phyloP scores from a whole-genome alignment of 2,113 vertebrate genomes.

The Nannobrachium achirus region DNA sequence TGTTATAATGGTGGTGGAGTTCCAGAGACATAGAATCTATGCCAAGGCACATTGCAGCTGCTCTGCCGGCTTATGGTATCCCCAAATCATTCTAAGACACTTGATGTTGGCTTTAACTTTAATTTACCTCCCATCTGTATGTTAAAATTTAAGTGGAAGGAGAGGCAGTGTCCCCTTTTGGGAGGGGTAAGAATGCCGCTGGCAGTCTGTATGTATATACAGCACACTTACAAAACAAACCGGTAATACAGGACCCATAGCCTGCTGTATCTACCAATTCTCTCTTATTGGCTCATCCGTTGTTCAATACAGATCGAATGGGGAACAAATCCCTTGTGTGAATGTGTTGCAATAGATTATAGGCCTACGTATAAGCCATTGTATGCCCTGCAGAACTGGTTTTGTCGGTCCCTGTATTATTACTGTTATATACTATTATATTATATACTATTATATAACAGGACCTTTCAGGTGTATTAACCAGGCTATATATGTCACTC shows the following conservation, averaged over 20 bases:
- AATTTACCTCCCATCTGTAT: too few relatives aligned
- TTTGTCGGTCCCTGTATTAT: constrained; percentile 49
- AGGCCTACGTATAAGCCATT: constrained; percentile 5
- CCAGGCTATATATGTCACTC: background rate
- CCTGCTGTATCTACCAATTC: background rate
- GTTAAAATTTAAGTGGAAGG: background rate
- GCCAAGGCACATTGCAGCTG: too few relatives aligned
- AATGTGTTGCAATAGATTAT: constrained; percentile 44
- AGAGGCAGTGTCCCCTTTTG: background rate
- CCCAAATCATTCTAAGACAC: too few relatives aligned
- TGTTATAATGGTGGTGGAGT: too few relatives aligned
- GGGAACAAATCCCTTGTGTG: constrained; percentile 49
- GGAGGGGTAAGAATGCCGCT: background rate
- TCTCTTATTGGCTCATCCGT: constrained; percentile 25
- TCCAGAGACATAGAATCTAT: too few relatives aligned
- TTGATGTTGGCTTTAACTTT: too few relatives aligned
- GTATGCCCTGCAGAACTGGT: constrained; percentile 67
- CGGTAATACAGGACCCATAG: background rate
- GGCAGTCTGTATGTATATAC: constrained; percentile 29
- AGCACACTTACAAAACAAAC: constrained; percentile 1
- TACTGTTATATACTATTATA: constrained; percentile 16
- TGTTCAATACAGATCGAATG: constrained; percentile 29
- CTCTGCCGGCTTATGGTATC: too few relatives aligned
- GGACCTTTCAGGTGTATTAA: constrained; percentile 14
- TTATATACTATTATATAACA: constrained; percentile 22